Evolutionary conservation across 2,888 invertebrate species (phyloP).

Genomic region (Polyommatus iphigenia): DNA sequence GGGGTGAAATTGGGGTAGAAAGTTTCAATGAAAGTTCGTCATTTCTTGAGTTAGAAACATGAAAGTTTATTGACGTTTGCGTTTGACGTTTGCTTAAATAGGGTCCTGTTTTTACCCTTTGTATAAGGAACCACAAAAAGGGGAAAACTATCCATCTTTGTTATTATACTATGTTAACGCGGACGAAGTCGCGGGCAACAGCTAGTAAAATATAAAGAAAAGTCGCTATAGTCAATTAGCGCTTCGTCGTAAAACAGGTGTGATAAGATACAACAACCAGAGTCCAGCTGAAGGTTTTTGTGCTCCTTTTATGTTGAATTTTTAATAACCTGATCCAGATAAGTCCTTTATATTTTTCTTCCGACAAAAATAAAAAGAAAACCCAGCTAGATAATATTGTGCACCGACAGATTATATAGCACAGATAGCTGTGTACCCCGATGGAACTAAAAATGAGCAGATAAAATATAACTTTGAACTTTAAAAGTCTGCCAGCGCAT

Average conservation of each 20-base stretch:
- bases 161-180: too few relatives aligned
- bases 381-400: conserved; percentile 17
- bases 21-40: too few relatives aligned
- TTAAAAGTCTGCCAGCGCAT: conserved; percentile 39
- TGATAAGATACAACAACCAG: not conserved
- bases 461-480: conserved; percentile 63
- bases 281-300: not conserved
- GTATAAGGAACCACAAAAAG: too few relatives aligned
- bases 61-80: too few relatives aligned
- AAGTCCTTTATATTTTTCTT: not conserved
- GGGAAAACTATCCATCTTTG: too few relatives aligned
- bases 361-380: conserved; percentile 6
- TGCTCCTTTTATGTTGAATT: not conserved
- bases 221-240: not conserved
- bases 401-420: not conserved
- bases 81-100: too few relatives aligned
- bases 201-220: not conserved
- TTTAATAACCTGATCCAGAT: not conserved
- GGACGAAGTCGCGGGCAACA: too few relatives aligned
- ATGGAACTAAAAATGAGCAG: conserved; percentile 50
- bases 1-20: too few relatives aligned
- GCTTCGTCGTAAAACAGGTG: not conserved
- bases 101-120: too few relatives aligned
- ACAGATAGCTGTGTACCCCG: conserved; percentile 36
- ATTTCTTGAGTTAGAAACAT: too few relatives aligned